Base-by-base conservation (phyloP, 2,888 invertebrate genomes). In the Mesochorus sp. region DNA sequence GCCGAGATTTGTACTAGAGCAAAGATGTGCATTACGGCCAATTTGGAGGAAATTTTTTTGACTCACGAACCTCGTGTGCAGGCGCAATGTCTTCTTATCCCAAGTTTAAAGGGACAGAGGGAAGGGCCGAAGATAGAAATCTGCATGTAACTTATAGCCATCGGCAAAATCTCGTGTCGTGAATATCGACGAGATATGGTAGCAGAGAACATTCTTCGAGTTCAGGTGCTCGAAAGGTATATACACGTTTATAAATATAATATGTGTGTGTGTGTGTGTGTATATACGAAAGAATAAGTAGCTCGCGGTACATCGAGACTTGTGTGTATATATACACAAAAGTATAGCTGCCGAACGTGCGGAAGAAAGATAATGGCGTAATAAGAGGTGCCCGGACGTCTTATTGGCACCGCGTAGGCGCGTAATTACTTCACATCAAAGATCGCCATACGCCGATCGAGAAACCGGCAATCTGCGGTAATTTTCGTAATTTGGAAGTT, bases 401-500 rank as follows among this genome's bases (percentile, higher is more conserved):
- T 83, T 82, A 85, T 84, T 82, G 84, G 85, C 82, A 83, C 80
- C 80, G 82, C 78, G 84, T 82, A 82, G 82, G 80, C 79, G 81
- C 81, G 81, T 83, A 87, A 87, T 87, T 86, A 86, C 84, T 80
- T 83, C 79, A 66, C 78, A 81, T 79, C 74, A 71, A 79, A 75
- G 68, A 80, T 74, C 82, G 76, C 76, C 51, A 37, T 62, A 17
- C 34, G 34, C 26, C 34, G 37, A 14, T 10, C 57, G 49, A 39
- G 59, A 59, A 34, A 84, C 85, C 85, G 73, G 75, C 82, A 81
- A 85, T 87, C 86, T 85, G n/a, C n/a, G 82, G 83, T 80, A 83
- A 87, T 87, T 87, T 87, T 85, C n/a, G 86, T 81, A 87, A 87
- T 87, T 87, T 86, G 82, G 84, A 82, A 82, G 81, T 81, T 82